Evolutionary conservation across 2,113 vertebrate genomes (phyloP), one percentile per base, ranked within the genome.

Genomic region (Engraulis encrasicolus): DNA sequence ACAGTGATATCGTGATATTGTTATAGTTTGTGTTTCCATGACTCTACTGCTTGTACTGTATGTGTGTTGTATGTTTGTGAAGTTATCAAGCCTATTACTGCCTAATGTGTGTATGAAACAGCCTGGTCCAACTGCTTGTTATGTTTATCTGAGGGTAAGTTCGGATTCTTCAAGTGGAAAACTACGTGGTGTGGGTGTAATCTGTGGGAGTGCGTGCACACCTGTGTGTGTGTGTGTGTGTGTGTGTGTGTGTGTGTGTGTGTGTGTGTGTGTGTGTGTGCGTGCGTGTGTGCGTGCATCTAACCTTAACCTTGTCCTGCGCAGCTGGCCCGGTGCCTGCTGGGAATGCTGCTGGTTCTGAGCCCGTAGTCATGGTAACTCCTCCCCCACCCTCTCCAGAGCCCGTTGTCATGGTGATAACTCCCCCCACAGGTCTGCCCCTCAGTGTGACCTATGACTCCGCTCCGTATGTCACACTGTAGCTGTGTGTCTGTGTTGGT

Each of bases 351-450:
- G 86, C 87, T 45, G 85, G 79, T 52, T 7, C 49, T 11, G 84
- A 87, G 77, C 50, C 80, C 50, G 80, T 85, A 54, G 61, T 78
- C 80, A 74, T 9, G 61, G 87, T 82, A 82, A 80, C 82, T 38
- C 66, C 89, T 61, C 71, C 48, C 84, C 86, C 50, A n/a, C n/a
- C n/a, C n/a, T n/a, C n/a, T 52, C 7, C 49, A 15, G 84, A 87
- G 77, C 50, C 80, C 50, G 80, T 85, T 49, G 61, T 78, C 80
- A 74, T 9, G 61, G 87, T 82, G 83, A 80, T 83, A 48, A 78
- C 89, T 61, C 71, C 48, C 84, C 86, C 50, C 89, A 85, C 81
- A 90, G 85, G 90, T 89, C 83, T 88, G 88, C 50, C 79, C 20
- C 80, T 85, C 34, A 66, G 66, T 80, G 34, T 79, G 17, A 79